These are phyloP conservation scores for Hyperopisus bebe DNA, from an alignment of 2,113 vertebrate species.

Conservation along the genomic window DNA sequence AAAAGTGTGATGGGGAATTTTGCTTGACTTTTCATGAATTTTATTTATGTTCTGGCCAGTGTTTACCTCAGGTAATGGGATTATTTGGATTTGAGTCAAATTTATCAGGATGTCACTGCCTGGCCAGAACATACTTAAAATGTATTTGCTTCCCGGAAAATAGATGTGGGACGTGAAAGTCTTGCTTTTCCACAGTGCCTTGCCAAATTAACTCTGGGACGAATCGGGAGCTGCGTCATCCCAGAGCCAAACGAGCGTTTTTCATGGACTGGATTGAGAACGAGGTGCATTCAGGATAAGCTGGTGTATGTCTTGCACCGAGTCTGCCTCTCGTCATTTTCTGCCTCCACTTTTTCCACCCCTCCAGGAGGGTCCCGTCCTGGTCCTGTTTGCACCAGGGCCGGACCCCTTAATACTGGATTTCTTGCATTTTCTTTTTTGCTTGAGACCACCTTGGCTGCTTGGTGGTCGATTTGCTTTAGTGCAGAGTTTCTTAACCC, in stretches of 20 bases:
- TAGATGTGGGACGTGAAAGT: neutral
- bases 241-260: neutral
- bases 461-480: neutral
- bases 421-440: neutral
- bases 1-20: neutral
- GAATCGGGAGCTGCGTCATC: neutral
- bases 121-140: neutral
- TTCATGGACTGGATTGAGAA: neutral
- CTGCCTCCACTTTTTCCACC: neutral
- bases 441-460: neutral
- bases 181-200: neutral
- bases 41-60: neutral
- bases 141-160: neutral
- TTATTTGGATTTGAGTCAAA: neutral
- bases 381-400: neutral
- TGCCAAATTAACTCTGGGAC: neutral
- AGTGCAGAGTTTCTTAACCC: neutral
- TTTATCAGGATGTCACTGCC: neutral
- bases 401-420: no score
- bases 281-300: neutral
- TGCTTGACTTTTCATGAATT: neutral
- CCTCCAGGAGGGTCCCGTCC: neutral
- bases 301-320: neutral
- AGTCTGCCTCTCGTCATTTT: neutral
- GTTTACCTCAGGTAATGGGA: neutral